Percentiles rank a stretch among this genome's conserved stretches.
phyloP scores from a whole-genome alignment of 2,888 invertebrate genomes.

The Cephus spinipes region DNA sequence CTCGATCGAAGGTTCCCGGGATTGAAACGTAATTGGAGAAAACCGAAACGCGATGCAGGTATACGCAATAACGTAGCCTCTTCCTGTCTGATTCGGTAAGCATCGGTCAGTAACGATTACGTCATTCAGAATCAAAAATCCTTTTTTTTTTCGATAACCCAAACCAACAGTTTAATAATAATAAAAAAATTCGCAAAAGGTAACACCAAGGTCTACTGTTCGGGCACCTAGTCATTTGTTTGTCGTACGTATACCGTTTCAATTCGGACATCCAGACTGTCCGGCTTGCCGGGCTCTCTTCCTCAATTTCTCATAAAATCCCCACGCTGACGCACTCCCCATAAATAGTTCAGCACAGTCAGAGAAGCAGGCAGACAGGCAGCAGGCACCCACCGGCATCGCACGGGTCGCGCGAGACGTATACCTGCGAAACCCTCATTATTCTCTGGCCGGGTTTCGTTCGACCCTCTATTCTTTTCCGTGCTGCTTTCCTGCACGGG shows the following conservation, averaged over 20 bases:
- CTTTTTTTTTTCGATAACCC: not conserved
- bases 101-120: not conserved
- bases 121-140: not conserved
- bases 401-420: not conserved
- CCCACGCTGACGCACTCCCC: not conserved
- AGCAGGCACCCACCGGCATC: not conserved
- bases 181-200: not conserved
- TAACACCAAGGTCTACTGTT: not conserved
- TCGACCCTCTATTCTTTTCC: constrained; percentile 13
- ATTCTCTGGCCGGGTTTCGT: constrained; percentile 13
- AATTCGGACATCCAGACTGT: not conserved
- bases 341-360: not conserved
- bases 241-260: not conserved
- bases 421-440: constrained; percentile 11
- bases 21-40: not conserved
- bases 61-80: not conserved
- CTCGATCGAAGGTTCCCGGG: not conserved
- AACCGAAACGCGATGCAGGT: not conserved
- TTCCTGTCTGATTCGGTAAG: not conserved
- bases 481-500: constrained; percentile 16
- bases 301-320: not conserved
- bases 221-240: not conserved
- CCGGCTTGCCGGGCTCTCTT: not conserved
- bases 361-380: not conserved
- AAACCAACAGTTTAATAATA: not conserved